Conservation (phyloP, 37 sponge, comb jelly and placozoan genomes). For the Oopsacas minuta region DNA sequence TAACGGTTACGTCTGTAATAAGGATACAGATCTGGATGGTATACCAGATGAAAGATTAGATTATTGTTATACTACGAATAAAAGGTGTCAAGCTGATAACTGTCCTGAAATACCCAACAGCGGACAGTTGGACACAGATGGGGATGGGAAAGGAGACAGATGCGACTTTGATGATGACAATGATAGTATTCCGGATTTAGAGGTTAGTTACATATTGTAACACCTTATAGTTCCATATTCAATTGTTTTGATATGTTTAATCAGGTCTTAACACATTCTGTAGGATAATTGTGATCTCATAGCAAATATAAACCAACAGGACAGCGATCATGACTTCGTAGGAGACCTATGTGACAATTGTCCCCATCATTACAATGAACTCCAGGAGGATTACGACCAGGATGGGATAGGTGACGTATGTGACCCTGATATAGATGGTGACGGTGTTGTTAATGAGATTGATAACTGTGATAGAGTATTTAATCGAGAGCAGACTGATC, state of each 20-base stretch:
- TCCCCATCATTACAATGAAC: constrained; percentile 24
- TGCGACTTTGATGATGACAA: constrained; percentile 54
- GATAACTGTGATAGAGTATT: constrained; percentile 52
- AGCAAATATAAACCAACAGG: neutral
- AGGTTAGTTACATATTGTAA: constrained; percentile 1
- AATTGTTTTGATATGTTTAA: neutral
- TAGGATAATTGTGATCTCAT: constrained; percentile 20
- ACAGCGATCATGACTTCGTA: constrained; percentile 47
- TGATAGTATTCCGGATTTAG: constrained; percentile 31
- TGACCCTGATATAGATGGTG: constrained; percentile 68
- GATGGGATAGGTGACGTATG: constrained; percentile 63
- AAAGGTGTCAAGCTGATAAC: constrained; percentile 48
- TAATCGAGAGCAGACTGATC: constrained; percentile 45
- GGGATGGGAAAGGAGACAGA: constrained; percentile 52
- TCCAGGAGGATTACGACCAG: constrained; percentile 36
- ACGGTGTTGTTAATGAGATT: constrained; percentile 29
- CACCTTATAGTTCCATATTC: neutral
- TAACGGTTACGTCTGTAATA: constrained; percentile 20
- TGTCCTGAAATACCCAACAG: constrained; percentile 50
- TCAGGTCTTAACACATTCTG: neutral
- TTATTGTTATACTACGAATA: constrained; percentile 29
- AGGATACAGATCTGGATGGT: constrained; percentile 61
- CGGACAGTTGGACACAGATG: constrained; percentile 55
- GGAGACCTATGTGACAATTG: constrained; percentile 27
- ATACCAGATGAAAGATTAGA: constrained; percentile 36